These are phyloP conservation scores for Phyllotreta cruciferae DNA, from an alignment of 2,888 invertebrate species.

Conservation along the genomic window DNA sequence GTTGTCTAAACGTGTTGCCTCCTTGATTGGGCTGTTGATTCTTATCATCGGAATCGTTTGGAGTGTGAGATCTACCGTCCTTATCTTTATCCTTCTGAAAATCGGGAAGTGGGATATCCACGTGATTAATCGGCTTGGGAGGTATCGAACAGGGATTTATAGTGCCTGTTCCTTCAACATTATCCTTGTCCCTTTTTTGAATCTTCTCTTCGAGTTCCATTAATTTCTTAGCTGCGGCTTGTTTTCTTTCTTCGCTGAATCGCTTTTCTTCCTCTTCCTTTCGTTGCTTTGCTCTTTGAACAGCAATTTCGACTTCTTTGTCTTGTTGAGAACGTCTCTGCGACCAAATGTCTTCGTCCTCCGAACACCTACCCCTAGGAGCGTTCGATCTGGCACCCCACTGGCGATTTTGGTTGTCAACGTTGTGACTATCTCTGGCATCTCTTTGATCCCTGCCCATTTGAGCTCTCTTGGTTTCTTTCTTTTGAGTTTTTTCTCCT, in stretches of 20 bases:
- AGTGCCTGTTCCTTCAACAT: conserved; percentile 59
- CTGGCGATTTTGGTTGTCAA: conserved; percentile 33
- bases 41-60: conserved; percentile 48
- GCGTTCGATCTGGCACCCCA: conserved; percentile 43
- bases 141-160: conserved; percentile 59
- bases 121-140: conserved; percentile 59
- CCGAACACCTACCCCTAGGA: conserved; percentile 58
- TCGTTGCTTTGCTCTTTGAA: conserved; percentile 82
- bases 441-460: conserved; percentile 41
- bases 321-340: conserved; percentile 49
- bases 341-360: conserved; percentile 42
- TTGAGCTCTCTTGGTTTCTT: conserved; percentile 39
- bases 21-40: conserved; percentile 45
- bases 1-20: conserved; percentile 52
- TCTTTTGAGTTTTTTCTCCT: conserved; percentile 53
- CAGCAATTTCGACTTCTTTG: conserved; percentile 78
- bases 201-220: conserved; percentile 73
- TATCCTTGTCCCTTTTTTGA: conserved; percentile 64
- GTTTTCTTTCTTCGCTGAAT: conserved; percentile 67
- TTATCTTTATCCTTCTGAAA: conserved; percentile 62
- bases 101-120: conserved; percentile 63
- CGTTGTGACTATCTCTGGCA: conserved; percentile 37
- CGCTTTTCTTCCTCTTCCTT: conserved; percentile 90
- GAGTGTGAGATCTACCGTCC: conserved; percentile 45
- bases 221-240: conserved; percentile 70